phyloP scores from a whole-genome alignment of 2,113 vertebrate species.

The Pogona vitticeps region DNA sequence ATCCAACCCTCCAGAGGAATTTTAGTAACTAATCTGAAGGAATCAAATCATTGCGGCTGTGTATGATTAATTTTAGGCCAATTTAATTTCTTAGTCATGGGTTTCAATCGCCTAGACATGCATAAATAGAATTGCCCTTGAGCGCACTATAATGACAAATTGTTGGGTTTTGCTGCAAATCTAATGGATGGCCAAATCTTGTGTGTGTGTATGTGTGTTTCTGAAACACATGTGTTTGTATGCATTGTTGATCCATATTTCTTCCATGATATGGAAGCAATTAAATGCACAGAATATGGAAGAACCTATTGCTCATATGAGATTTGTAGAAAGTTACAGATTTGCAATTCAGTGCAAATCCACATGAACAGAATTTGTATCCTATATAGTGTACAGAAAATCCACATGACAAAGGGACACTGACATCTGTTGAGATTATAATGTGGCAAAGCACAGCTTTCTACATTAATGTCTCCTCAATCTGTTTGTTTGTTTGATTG shows the following conservation, averaged over 20 bases:
- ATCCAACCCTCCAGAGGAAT: slow-evolving; percentile 65
- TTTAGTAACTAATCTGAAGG: slow-evolving; percentile 68
- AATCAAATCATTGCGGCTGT: slow-evolving; percentile 67
- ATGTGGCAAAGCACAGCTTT: not conserved
- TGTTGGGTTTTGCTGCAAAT: slow-evolving; percentile 61
- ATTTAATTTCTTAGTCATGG: slow-evolving; percentile 73
- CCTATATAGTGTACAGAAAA: not conserved
- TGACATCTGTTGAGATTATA: not conserved
- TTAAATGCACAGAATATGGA: not conserved
- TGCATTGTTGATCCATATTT: slow-evolving; percentile 31
- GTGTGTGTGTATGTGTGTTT: not conserved
- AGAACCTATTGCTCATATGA: not conserved
- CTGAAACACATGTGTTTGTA: slow-evolving; percentile 33
- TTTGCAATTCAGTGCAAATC: not conserved
- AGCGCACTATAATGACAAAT: slow-evolving; percentile 59
- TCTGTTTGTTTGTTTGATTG: not conserved
- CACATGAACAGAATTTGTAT: not conserved
- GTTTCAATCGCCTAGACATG: slow-evolving; percentile 63
- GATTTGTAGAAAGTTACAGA: not conserved
- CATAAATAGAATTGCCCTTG: slow-evolving; percentile 62
- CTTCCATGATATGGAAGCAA: slow-evolving; percentile 27
- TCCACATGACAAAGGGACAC: not conserved
- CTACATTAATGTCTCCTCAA: not conserved
- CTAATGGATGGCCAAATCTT: not conserved
- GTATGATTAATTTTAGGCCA: slow-evolving; percentile 71